Evolutionary conservation across 2,113 vertebrate genomes (phyloP).

Genomic region (Phyllopteryx taeniolatus): DNA sequence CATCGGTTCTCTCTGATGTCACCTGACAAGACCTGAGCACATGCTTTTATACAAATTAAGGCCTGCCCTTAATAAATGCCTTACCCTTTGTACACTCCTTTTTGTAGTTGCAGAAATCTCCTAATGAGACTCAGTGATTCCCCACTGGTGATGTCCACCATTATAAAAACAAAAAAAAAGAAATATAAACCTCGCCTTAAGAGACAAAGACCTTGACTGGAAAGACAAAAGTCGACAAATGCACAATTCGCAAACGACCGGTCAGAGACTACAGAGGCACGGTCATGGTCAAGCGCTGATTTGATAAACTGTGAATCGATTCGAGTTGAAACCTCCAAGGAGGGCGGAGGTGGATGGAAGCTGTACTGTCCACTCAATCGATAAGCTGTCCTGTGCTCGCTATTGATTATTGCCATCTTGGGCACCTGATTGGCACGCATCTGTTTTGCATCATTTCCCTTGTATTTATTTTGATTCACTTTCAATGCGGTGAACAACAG

Average conservation of each 20-base stretch:
- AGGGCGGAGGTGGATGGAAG: neutral
- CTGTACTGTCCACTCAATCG: slow-evolving; percentile 25
- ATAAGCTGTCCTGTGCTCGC: slow-evolving; percentile 36
- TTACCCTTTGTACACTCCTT: too few relatives aligned
- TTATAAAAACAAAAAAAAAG: neutral
- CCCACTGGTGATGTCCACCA: too few relatives aligned
- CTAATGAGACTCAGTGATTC: too few relatives aligned
- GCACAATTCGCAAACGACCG: neutral
- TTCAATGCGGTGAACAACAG: neutral
- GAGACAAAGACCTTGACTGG: slow-evolving; percentile 1
- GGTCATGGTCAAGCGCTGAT: slow-evolving; percentile 38
- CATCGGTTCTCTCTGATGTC: too few relatives aligned
- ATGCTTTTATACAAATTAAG: too few relatives aligned
- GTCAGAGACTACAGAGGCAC: neutral
- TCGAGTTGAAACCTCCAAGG: slow-evolving; percentile 15
- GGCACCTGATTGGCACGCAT: neutral
- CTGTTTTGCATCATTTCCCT: neutral
- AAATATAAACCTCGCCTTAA: neutral
- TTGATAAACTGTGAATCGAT: slow-evolving; percentile 46
- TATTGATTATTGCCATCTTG: slow-evolving; percentile 48
- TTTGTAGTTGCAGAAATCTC: too few relatives aligned
- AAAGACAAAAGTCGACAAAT: slow-evolving; percentile 1
- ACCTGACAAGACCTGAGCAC: too few relatives aligned
- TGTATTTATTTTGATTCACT: neutral
- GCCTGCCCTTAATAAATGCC: too few relatives aligned